Evolutionary conservation across 2,113 vertebrate genomes (phyloP), one percentile per base, ranked within the genome.

Genomic region (Hypocryptadius cinnamomeus): DNA sequence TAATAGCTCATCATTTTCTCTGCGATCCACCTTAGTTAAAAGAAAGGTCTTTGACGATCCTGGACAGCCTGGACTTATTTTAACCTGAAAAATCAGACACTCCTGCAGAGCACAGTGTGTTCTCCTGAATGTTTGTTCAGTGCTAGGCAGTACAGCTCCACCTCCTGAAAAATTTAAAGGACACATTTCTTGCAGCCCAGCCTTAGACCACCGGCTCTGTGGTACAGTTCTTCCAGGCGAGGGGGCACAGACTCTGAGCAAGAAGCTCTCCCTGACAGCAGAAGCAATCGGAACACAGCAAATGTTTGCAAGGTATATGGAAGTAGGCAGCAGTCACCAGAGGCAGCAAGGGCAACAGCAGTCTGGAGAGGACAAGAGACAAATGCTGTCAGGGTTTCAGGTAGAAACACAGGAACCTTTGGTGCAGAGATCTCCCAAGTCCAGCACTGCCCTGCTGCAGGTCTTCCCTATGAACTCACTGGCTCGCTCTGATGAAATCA

Each of bases 91-190:
- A 87, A 70, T 87, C 87, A 89, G 91, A 92, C 63, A 45, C 51
- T 91, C 60, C 71, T 83, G 79, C 76, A 83, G 51, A 80, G 91
- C 80, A 96, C 91, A 95, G 64, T 8, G 3, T 92, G 94, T 90
- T 91, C 95, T 91, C 27, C 7, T 86, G 79, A 92, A 94, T 93
- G 87, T 94, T 94, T 96, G 87, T 60, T 96, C 91, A 95, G 95
- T 48, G 91, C 81, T 74, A 77, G 79, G 85, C 87, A 74, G 82
- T 74, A 80, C 85, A 78, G 91, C 96, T 94, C 89, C 95, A 96
- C 94, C 89, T 96, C 94, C 91, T 60, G 71, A 92, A 95, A 95
- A 79, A 93, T 92, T 93, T 92, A 94, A 94, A 96, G 89, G 79
- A 93, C 89, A 30, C 56, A 42, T 64, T 96, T 94, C 89, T 89